Percentiles rank a stretch among this genome's conserved stretches.
Evolutionary conservation across 2,797 vertebrate species (phyloP).

Genomic region (Pangasius macronema): DNA sequence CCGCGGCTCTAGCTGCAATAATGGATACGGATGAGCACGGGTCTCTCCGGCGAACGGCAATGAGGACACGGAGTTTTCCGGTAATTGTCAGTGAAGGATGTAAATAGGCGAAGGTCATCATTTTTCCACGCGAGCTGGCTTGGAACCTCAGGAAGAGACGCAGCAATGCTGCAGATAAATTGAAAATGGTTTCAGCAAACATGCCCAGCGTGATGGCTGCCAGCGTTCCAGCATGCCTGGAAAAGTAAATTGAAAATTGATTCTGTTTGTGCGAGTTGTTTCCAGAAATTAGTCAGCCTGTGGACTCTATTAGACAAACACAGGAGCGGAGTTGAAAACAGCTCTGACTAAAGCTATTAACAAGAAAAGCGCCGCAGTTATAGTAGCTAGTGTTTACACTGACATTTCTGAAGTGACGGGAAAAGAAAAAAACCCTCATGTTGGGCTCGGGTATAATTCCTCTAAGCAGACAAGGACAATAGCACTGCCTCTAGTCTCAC

Average conservation of each 20-base stretch:
- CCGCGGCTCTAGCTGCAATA: constrained; percentile 58
- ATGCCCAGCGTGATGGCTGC: constrained; percentile 18
- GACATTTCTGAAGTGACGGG: not conserved
- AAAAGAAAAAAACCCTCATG: not conserved
- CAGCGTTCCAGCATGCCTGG: constrained; percentile 37
- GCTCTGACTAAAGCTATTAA: constrained; percentile 32
- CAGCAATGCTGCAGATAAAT: constrained; percentile 29
- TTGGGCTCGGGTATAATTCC: too few species aligned
- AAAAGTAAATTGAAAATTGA: constrained; percentile 44
- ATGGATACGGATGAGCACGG: constrained; percentile 70
- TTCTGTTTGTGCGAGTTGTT: constrained; percentile 48
- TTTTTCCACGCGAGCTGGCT: constrained; percentile 35
- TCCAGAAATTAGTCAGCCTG: constrained; percentile 39
- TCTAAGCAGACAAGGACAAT: too few species aligned
- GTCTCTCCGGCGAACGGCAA: constrained; percentile 53
- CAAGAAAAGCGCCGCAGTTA: not conserved
- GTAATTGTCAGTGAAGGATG: constrained; percentile 66
- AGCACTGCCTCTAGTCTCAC: too few species aligned
- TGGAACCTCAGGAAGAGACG: constrained; percentile 3
- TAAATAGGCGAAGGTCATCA: constrained; percentile 56
- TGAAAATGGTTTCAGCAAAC: constrained; percentile 33
- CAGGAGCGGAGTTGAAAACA: constrained; percentile 7
- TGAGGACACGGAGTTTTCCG: constrained; percentile 49
- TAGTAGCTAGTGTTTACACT: constrained; percentile 7
- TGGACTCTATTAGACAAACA: constrained; percentile 41